Conservation (phyloP, 2,888 invertebrate species). For the Hartigia nigra region DNA sequence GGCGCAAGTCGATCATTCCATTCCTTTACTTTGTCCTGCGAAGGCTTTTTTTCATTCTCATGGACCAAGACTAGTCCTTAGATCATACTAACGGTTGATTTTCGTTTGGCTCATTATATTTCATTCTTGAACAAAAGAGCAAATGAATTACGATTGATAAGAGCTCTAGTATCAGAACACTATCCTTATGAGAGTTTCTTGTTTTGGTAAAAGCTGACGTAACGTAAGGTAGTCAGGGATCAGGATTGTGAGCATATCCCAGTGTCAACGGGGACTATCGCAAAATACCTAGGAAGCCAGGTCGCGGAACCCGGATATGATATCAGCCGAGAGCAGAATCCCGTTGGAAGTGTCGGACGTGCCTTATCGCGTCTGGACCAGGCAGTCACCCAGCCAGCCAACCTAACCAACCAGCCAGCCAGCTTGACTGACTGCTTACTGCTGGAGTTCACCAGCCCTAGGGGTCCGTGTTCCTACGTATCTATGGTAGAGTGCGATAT, state of each 20-base stretch:
- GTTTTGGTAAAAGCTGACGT: neutral
- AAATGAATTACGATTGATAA: neutral
- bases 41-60: neutral
- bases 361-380: slow-evolving; percentile 64
- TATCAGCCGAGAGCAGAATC: slow-evolving; percentile 62
- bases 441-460: slow-evolving; percentile 37
- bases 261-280: slow-evolving; percentile 39
- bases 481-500: neutral
- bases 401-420: slow-evolving; percentile 43
- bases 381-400: slow-evolving; percentile 49
- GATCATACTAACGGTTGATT: neutral
- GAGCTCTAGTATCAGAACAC: neutral
- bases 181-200: neutral
- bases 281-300: slow-evolving; percentile 45
- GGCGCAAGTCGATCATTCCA: slow-evolving; percentile 10
- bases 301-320: slow-evolving; percentile 50
- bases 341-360: slow-evolving; percentile 63
- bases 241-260: slow-evolving; percentile 1
- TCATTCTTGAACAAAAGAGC: neutral
- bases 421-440: slow-evolving; percentile 50
- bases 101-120: neutral
- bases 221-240: neutral
- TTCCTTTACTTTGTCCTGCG: neutral
- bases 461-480: neutral
- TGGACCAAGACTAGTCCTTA: neutral